phyloP scores from a whole-genome alignment of 2,113 vertebrate species.

The Seriola dumerili region DNA sequence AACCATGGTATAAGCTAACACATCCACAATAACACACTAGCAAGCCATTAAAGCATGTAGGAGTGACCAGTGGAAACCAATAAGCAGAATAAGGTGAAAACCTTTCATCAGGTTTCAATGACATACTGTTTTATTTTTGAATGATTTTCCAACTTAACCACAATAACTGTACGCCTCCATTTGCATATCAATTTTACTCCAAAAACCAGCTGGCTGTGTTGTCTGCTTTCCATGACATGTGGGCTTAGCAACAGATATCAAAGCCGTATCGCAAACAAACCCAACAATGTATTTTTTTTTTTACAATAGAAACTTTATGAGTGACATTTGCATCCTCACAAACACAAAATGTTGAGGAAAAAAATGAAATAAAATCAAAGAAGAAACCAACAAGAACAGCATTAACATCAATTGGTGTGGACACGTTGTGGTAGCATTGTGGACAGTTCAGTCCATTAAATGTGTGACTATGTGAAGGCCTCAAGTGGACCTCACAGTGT shows the following conservation, averaged over 20 bases:
- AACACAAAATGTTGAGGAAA: slow-evolving; percentile 73
- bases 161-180: slow-evolving; percentile 44
- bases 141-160: slow-evolving; percentile 69
- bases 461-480: slow-evolving; percentile 39
- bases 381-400: slow-evolving; percentile 57
- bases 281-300: slow-evolving; percentile 36
- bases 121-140: slow-evolving; percentile 75
- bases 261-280: slow-evolving; percentile 65
- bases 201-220: slow-evolving; percentile 39
- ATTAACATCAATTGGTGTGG: slow-evolving; percentile 49
- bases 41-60: not conserved
- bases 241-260: slow-evolving; percentile 52
- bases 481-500: slow-evolving; percentile 25
- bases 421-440: slow-evolving; percentile 32
- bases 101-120: slow-evolving; percentile 43
- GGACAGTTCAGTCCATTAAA: slow-evolving; percentile 36
- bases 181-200: slow-evolving; percentile 52
- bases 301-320: slow-evolving; percentile 68
- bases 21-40: not conserved
- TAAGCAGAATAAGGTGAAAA: slow-evolving; percentile 39
- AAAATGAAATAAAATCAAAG: slow-evolving; percentile 51
- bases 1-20: not conserved
- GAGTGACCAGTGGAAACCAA: not conserved
- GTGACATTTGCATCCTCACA: slow-evolving; percentile 72
- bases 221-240: slow-evolving; percentile 43